Evolutionary conservation across 2,113 vertebrate genomes (phyloP).

Genomic region (Pelobates fuscus): DNA sequence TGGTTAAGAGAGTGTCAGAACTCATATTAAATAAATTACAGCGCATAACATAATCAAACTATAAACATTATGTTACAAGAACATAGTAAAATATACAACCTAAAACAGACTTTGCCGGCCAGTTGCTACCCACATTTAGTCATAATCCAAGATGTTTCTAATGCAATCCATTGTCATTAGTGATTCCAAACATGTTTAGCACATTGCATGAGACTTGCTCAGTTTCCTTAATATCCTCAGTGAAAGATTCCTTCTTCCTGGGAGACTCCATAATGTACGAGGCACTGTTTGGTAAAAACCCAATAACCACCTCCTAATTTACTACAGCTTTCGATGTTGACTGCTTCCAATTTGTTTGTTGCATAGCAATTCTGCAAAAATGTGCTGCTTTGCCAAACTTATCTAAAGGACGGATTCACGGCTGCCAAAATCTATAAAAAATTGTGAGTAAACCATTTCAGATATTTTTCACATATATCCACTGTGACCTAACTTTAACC

Average conservation of each 20-base stretch:
- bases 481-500: not conserved
- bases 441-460: not conserved
- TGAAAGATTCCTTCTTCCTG: slow-evolving; percentile 1
- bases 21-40: too few species aligned
- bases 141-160: too few species aligned
- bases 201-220: too few species aligned
- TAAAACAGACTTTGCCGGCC: too few species aligned
- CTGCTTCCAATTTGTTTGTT: not conserved
- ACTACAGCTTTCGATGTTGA: slow-evolving; percentile 12
- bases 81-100: too few species aligned
- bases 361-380: not conserved
- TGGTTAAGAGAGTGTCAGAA: too few species aligned
- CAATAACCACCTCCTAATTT: slow-evolving; percentile 6
- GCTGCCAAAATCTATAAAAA: slow-evolving; percentile 3
- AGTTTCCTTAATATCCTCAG: slow-evolving; percentile 19
- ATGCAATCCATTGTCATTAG: too few species aligned
- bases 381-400: not conserved
- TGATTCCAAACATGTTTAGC: too few species aligned
- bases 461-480: not conserved
- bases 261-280: not conserved
- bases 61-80: too few species aligned
- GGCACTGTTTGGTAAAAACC: too few species aligned
- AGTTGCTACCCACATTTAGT: too few species aligned
- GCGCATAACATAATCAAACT: too few species aligned
- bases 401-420: not conserved